phyloP scores from a whole-genome alignment of 53 echinoderm and acorn worm genomes.

The Holothuria leucospilota region DNA sequence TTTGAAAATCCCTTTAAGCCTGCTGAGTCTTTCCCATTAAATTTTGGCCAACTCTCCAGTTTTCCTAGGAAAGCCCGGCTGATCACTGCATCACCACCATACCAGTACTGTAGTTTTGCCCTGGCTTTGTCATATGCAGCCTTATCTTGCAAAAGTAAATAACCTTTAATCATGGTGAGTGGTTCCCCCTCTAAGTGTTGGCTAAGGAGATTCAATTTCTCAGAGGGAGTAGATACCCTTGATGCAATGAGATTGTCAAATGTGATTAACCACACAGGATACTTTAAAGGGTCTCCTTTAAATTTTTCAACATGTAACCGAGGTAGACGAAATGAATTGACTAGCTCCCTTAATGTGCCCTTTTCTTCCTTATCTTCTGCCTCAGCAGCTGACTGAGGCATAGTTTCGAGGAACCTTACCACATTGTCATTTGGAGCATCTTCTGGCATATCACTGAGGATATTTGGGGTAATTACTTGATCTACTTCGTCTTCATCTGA shows the following conservation, averaged over 20 bases:
- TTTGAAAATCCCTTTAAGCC: too few species aligned
- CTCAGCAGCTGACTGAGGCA: background rate
- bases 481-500: background rate
- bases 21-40: too few species aligned
- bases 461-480: background rate
- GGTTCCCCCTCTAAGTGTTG: constrained; percentile 53
- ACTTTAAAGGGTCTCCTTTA: too few species aligned
- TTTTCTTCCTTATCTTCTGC: background rate
- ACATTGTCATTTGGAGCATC: constrained; percentile 3
- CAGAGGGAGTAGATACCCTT: background rate
- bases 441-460: background rate
- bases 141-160: constrained; percentile 28
- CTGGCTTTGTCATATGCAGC: constrained; percentile 37
- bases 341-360: background rate
- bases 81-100: background rate
- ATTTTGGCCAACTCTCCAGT: too few species aligned
- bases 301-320: too few species aligned
- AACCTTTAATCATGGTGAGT: background rate
- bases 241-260: constrained; percentile 21
- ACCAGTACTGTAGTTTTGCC: constrained; percentile 17
- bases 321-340: constrained; percentile 38
- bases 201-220: constrained; percentile 30
- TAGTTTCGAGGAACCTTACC: background rate
- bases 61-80: constrained; percentile 26
- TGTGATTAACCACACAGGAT: background rate